phyloP scores from a whole-genome alignment of 2,113 vertebrate species.

The Etheostoma cragini region DNA sequence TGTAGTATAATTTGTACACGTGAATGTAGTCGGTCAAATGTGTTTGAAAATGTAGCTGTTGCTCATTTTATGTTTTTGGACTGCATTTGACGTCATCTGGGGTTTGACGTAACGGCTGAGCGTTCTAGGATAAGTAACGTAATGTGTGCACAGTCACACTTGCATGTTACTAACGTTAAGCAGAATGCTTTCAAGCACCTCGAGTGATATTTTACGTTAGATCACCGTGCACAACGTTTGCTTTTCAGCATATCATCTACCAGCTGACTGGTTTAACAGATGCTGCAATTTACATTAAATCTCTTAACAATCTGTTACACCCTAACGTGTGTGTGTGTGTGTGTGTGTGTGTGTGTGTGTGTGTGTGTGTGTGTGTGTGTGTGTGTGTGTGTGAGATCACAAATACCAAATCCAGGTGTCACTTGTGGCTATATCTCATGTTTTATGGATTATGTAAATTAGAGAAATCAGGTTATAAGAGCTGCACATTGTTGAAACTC shows the following conservation, averaged over 20 bases:
- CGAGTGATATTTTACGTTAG: neutral
- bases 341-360: too few species aligned
- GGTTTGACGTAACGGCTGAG: slow-evolving; percentile 28
- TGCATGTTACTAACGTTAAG: neutral
- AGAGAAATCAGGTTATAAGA: neutral
- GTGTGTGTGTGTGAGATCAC: neutral
- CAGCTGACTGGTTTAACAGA: neutral
- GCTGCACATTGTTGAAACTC: neutral
- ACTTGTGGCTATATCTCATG: slow-evolving; percentile 10
- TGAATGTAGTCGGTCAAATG: neutral
- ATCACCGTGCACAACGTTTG: neutral
- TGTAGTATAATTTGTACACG: too few species aligned
- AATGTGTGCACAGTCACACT: too few species aligned
- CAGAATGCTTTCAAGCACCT: neutral
- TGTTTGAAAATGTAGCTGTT: neutral
- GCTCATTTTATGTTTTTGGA: neutral
- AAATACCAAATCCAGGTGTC: neutral
- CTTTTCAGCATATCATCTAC: neutral
- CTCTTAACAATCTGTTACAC: too few species aligned
- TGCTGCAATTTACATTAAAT: neutral
- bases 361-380: neutral
- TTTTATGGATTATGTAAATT: neutral
- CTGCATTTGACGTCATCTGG: slow-evolving; percentile 52
- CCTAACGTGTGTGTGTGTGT: too few species aligned
- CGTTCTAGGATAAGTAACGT: too few species aligned